Evolutionary conservation across 2,888 invertebrate genomes (phyloP), one percentile per base, ranked within the genome.

Genomic region (Ephialtes manifestator): DNA sequence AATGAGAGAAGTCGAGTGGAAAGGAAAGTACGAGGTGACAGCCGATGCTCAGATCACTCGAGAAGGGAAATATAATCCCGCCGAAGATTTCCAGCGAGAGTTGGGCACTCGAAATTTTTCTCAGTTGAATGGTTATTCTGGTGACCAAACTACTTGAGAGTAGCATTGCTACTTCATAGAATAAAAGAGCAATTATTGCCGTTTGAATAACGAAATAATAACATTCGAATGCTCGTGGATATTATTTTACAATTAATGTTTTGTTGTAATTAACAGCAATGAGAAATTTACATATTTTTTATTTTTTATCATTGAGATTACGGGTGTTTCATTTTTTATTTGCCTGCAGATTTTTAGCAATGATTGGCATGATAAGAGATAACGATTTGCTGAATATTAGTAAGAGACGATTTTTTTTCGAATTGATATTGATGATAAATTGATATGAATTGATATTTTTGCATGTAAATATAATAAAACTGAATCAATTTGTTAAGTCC

Each of bases 1-100:
- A 18, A 51, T 60, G 70, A 70, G 60, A 20, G 48, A 87, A 88
- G 83, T 82, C 86, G 84, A 87, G 88, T 84, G 81, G 86, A 87
- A 86, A 81, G 85, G 76, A 31, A 60, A 75, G 46, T 84, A 35
- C n/a, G 72, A 81, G 58, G 72, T 15, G 84, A 74, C 72, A 85
- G 55, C 65, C 82, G 82, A 81, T 78, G 70, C 85, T 83, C 79
- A 24, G 71, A 75, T 72, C 58, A 70, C 75, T 81, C 72, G 78
- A 35, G 80, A 65, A 43, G 84, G 48, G 80, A 83, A 84, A 5
- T 58, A 85, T 86, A 84, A 86, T 81, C 83, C 74, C 31, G 18
- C 15, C 58, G 24, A 24, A 13, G n/a, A 4, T 39, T 5, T 35
- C 31, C 20, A 15, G 39, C 18, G 63, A 51, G 39, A 63, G 7